Evolutionary conservation across 1,140 invertebrate genomes (phyloP).

Genomic region (Diploscapter pachys): DNA sequence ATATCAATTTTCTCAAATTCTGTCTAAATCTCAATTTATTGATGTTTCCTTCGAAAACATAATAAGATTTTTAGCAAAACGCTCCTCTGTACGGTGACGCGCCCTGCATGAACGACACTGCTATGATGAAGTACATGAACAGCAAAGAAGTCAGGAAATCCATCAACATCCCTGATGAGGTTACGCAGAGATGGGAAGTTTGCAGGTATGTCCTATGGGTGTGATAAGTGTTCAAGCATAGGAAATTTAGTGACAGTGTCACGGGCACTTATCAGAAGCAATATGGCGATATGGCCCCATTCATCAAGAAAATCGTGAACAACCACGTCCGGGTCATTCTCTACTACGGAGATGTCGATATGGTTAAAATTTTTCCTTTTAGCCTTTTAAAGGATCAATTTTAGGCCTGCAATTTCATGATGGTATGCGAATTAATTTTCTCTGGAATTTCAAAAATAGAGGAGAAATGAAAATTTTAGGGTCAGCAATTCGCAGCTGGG

Average conservation of each 20-base stretch:
- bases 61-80: not conserved
- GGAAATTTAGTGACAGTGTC: slow-evolving; percentile 49
- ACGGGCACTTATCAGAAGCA: slow-evolving; percentile 52
- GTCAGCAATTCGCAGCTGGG: slow-evolving; percentile 50
- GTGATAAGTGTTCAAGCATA: slow-evolving; percentile 21
- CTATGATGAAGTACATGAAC: slow-evolving; percentile 56
- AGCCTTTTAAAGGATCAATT: not conserved
- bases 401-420: slow-evolving; percentile 65
- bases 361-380: not conserved
- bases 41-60: not conserved
- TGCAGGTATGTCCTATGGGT: too few relatives aligned
- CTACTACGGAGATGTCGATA: slow-evolving; percentile 67
- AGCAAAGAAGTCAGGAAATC: slow-evolving; percentile 49
- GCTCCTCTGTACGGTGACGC: slow-evolving; percentile 40
- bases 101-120: slow-evolving; percentile 57
- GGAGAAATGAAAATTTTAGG: too few relatives aligned
- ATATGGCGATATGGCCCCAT: slow-evolving; percentile 54
- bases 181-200: slow-evolving; percentile 51
- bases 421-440: slow-evolving; percentile 24
- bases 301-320: slow-evolving; percentile 56
- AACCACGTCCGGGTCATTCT: slow-evolving; percentile 61
- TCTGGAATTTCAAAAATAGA: too few relatives aligned
- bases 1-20: not conserved
- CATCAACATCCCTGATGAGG: slow-evolving; percentile 53
- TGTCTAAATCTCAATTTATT: not conserved